Evolutionary conservation across 2,888 invertebrate species (phyloP).

Genomic region (Parnassius mnemosyne): DNA sequence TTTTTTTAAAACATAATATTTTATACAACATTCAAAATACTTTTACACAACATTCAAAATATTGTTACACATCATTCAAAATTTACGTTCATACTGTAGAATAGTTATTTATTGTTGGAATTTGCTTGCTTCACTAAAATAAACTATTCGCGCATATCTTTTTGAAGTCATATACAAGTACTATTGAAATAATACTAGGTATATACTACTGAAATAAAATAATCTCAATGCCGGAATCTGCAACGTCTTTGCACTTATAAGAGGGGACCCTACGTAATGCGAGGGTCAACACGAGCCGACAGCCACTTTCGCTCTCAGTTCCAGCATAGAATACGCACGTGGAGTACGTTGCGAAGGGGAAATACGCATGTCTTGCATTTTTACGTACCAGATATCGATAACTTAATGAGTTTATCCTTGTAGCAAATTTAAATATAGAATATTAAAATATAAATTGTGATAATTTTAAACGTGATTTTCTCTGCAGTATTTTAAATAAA

Average conservation of each 20-base stretch:
- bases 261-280: conserved; percentile 34
- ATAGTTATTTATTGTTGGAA: no score
- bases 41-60: no score
- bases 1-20: no score
- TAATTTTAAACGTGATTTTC: neutral
- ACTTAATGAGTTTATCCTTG: neutral
- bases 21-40: no score
- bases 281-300: conserved; percentile 41
- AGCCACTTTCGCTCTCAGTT: conserved; percentile 71
- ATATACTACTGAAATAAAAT: conserved; percentile 13
- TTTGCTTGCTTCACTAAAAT: no score
- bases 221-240: conserved; percentile 23
- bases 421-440: no score
- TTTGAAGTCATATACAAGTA: conserved; percentile 16
- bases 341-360: conserved; percentile 43
- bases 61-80: no score
- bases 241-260: conserved; percentile 32
- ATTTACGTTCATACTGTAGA: no score
- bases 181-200: neutral
- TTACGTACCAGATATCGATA: conserved; percentile 1
- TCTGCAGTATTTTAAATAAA: neutral
- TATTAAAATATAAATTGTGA: neutral
- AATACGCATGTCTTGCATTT: neutral
- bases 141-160: neutral
- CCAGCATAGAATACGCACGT: conserved; percentile 48